A percentile compares a stretch with the other conserved stretches of the same genome.
phyloP scores from a whole-genome alignment of 1,140 invertebrate genomes.

The Heterodera schachtii region DNA sequence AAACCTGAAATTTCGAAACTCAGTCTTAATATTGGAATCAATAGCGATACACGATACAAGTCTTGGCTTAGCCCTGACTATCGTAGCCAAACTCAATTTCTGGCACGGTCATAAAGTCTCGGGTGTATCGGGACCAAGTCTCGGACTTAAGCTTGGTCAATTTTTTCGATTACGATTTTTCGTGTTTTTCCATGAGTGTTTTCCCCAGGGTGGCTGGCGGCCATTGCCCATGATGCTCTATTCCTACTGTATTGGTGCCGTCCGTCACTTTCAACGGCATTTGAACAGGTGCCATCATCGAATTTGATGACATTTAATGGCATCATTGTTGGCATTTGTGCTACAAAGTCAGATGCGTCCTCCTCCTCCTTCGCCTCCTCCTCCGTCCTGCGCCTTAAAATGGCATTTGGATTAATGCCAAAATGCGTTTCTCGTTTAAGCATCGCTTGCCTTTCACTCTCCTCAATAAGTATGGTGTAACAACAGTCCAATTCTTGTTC shows the following conservation, averaged over 20 bases:
- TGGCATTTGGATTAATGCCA: not conserved
- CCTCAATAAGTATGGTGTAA: slow-evolving; percentile 17
- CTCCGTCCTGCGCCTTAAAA: not conserved
- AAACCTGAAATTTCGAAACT: not conserved
- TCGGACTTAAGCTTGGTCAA: too few relatives aligned
- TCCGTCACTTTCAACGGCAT: not conserved
- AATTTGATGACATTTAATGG: not conserved
- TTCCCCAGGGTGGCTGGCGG: too few relatives aligned
- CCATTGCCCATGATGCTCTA: too few relatives aligned
- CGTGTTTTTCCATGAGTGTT: too few relatives aligned
- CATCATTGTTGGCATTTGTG: not conserved
- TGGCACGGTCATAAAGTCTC: too few relatives aligned
- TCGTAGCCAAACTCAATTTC: too few relatives aligned
- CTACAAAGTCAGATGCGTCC: not conserved
- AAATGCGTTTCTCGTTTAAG: not conserved
- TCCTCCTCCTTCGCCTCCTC: not conserved
- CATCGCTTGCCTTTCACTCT: not conserved
- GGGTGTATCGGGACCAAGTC: too few relatives aligned
- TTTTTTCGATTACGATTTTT: too few relatives aligned
- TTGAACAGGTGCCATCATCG: not conserved
- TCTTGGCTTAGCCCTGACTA: not conserved
- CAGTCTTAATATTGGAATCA: too few relatives aligned
- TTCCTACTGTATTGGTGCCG: too few relatives aligned
- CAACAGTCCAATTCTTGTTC: not conserved
- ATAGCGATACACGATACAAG: too few relatives aligned